Percentiles rank a stretch among this genome's conserved stretches.
phyloP scores from a whole-genome alignment of 2,888 invertebrate species.

The Macrosiphum euphorbiae region DNA sequence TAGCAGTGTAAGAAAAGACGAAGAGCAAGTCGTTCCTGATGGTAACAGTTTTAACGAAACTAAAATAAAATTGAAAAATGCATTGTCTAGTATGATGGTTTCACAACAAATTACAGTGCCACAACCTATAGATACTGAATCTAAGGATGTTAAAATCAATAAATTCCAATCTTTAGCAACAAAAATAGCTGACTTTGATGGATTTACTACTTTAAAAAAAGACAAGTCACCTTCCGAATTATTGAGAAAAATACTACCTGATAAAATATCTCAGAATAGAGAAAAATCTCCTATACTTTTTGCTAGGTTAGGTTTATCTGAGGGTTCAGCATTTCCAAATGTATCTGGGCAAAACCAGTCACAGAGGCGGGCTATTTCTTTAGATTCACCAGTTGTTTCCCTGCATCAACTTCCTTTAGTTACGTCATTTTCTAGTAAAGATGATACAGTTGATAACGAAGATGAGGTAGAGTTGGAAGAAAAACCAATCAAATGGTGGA shows the following conservation, averaged over 20 bases:
- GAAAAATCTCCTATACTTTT: slow-evolving; percentile 83
- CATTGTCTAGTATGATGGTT: slow-evolving; percentile 40
- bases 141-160: slow-evolving; percentile 32
- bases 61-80: slow-evolving; percentile 50
- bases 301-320: slow-evolving; percentile 84
- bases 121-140: neutral
- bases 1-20: slow-evolving; percentile 8
- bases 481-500: slow-evolving; percentile 66
- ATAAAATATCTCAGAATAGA: slow-evolving; percentile 54
- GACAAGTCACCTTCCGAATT: slow-evolving; percentile 31
- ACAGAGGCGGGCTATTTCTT: slow-evolving; percentile 85
- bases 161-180: slow-evolving; percentile 45
- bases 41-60: neutral
- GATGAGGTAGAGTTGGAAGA: slow-evolving; percentile 70
- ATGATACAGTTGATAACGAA: slow-evolving; percentile 86
- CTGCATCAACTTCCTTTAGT: slow-evolving; percentile 84
- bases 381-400: slow-evolving; percentile 87
- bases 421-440: slow-evolving; percentile 89
- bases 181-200: slow-evolving; percentile 24
- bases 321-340: slow-evolving; percentile 85
- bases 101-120: neutral
- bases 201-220: slow-evolving; percentile 11
- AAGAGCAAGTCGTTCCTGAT: slow-evolving; percentile 56
- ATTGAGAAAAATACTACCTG: slow-evolving; percentile 40
- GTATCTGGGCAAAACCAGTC: slow-evolving; percentile 78